Evolutionary conservation across 2,888 invertebrate species (phyloP), one percentile per base, ranked within the genome.

Genomic region (Sycophila texana): DNA sequence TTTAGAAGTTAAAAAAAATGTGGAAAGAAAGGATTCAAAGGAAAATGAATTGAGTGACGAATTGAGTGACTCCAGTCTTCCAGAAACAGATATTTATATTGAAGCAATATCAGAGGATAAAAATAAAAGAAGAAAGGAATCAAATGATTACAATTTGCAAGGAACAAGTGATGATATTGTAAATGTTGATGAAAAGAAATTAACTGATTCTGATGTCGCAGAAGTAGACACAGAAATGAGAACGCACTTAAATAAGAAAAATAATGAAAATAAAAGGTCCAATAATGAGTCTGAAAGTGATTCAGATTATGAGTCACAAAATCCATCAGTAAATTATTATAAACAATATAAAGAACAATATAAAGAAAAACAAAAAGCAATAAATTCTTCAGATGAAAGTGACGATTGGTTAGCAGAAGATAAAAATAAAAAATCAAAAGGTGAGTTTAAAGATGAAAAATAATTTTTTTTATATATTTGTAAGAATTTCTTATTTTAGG

Each of bases 221-320:
- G 49, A 65, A 65, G 20, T 30, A 22, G 26, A 47, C 14, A 13
- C 3, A 10, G n/a, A n/a, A n/a, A n/a, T n/a, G n/a, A n/a, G n/a
- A n/a, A n/a, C n/a, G n/a, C n/a, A n/a, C n/a, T 10, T 39, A 10
- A 7, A 39, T 65, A 4, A 55, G 4, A 77, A 71, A 49, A 20
- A 68, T 65, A 55, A 67, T 39, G n/a, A 14, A 16, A 13, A 16
- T 63, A n/a, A 68, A 58, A 65, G 22, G 22, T 26, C n/a, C 0
- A 26, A 30, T 18, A 57, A 61, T 18, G 60, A 60, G 47, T 57
- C 71, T 26, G 14, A 76, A 53, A 68, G 61, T n/a, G 81, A 81
- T n/a, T 39, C 51, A 5, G 82, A 81, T 30, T 81, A 83, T 57
- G 77, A 82, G 30, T 77, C 83, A 57, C 83, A 84, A 4, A 65